Percentiles rank a stretch among this genome's conserved stretches.
Evolutionary conservation across 2,113 vertebrate species (phyloP).

Genomic region (Phyllostomus hastatus): DNA sequence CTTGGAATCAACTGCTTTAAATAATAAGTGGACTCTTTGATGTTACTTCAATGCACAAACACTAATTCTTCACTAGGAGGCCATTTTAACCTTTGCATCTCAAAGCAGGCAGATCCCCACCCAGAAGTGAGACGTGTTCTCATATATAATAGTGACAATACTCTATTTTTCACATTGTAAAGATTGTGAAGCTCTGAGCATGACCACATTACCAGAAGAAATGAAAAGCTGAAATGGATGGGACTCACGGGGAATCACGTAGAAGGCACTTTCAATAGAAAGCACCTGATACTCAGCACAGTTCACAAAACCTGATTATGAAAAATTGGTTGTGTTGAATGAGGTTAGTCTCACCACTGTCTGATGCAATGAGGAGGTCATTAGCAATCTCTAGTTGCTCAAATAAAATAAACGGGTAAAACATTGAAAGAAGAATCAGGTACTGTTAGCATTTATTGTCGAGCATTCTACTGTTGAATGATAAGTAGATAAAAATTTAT

Average conservation of each 20-base stretch:
- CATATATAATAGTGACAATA: background rate
- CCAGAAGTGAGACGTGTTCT: background rate
- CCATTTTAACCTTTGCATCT: background rate
- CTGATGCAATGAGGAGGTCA: background rate
- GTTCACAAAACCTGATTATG: conserved; percentile 49
- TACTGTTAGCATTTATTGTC: background rate
- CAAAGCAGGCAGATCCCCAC: background rate
- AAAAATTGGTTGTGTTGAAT: conserved; percentile 33
- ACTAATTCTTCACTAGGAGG: background rate
- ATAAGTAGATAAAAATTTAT: conserved; percentile 17
- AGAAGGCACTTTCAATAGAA: conserved; percentile 32
- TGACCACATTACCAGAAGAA: conserved; percentile 40
- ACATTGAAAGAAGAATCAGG: background rate
- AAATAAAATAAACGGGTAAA: background rate
- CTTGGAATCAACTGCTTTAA: background rate
- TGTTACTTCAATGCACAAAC: background rate
- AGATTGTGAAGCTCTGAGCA: background rate
- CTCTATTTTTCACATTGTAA: background rate
- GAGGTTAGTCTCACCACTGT: background rate
- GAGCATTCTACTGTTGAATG: background rate
- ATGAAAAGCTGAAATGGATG: conserved; percentile 36
- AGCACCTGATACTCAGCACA: conserved; percentile 13
- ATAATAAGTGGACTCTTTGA: background rate
- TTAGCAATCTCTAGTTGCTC: conserved; percentile 33
- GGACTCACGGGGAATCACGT: background rate